These are phyloP conservation scores for Brachynemurus nebulosus DNA, from an alignment of 2,888 invertebrate genomes.

Conservation along the genomic window DNA sequence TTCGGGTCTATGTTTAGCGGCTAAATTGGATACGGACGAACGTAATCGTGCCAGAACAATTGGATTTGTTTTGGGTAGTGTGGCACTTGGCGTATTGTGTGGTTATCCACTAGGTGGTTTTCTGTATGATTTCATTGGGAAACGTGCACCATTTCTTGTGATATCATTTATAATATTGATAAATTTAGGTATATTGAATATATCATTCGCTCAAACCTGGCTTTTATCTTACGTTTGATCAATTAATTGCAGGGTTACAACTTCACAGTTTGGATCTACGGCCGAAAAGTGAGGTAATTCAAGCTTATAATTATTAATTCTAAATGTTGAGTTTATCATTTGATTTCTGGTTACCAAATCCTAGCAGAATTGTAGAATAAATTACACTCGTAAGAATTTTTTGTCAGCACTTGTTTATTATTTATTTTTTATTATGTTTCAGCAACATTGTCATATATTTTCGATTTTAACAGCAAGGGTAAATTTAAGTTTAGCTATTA, in stretches of 20 bases:
- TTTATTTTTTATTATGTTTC: no score
- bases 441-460: no score
- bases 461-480: no score
- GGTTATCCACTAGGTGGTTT: constrained; percentile 74
- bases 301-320: no score
- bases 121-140: constrained; percentile 60
- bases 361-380: no score
- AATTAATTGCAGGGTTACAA: constrained; percentile 20
- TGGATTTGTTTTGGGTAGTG: constrained; percentile 68
- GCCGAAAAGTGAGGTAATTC: constrained; percentile 12
- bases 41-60: constrained; percentile 48
- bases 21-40: constrained; percentile 41
- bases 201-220: no score
- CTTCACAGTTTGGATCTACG: constrained; percentile 26
- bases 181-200: constrained; percentile 36
- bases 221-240: no score
- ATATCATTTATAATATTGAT: constrained; percentile 45
- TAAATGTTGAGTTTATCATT: no score
- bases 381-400: no score
- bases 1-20: constrained; percentile 69
- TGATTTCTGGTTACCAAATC: no score
- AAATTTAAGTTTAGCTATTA: no score
- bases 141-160: constrained; percentile 57
- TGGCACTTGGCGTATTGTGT: constrained; percentile 63
- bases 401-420: no score